Conservation (phyloP, 2,797 vertebrate genomes). For the Pachyuromys duprasi region DNA sequence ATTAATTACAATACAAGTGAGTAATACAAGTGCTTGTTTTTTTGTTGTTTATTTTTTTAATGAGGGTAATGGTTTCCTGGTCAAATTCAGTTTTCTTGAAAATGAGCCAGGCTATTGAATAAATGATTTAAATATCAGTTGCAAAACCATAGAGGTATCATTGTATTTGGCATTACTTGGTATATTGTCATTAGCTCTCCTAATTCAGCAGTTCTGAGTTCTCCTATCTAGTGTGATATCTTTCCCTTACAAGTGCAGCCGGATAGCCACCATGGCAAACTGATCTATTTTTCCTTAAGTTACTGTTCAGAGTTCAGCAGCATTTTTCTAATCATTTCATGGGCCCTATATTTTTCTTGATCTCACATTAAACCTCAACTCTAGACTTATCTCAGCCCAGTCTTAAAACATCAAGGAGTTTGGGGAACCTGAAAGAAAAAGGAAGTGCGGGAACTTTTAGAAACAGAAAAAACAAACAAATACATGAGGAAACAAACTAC, state of each 20-base stretch:
- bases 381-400: not conserved
- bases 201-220: not conserved
- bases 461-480: not conserved
- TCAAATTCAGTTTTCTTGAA: conserved; percentile 1
- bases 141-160: not conserved
- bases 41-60: not conserved
- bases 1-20: not conserved
- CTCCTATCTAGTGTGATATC: not conserved
- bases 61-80: not conserved
- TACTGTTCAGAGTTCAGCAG: not conserved
- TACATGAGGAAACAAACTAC: not conserved
- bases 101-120: not conserved
- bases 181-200: not conserved
- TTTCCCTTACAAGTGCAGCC: not conserved
- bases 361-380: not conserved
- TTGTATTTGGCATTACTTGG: not conserved
- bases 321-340: not conserved
- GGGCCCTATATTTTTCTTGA: no score
- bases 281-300: not conserved
- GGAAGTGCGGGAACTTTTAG: not conserved
- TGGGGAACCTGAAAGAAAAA: not conserved
- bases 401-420: not conserved
- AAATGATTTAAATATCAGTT: not conserved
- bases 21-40: not conserved
- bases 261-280: no score